A percentile compares a stretch with the other conserved stretches of the same genome.
Conservation (phyloP, 1,140 invertebrate genomes). For the Maconellicoccus hirsutus region DNA sequence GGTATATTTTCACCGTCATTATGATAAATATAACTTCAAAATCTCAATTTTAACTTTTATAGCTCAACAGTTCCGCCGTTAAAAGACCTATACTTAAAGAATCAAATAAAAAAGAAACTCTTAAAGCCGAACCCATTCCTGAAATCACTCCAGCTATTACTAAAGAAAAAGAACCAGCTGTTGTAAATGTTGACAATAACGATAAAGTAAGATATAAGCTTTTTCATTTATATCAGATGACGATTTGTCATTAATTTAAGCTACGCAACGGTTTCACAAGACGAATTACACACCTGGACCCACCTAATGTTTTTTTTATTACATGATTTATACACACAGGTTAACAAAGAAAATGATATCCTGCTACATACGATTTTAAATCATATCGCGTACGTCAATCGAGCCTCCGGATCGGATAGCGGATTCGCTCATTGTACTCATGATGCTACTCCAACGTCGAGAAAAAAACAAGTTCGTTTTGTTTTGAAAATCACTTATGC, state of each 20-base stretch:
- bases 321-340: not conserved
- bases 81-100: not conserved
- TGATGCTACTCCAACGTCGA: slow-evolving; percentile 34
- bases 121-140: not conserved
- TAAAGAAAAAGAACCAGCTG: not conserved
- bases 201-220: not conserved
- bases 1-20: too few species aligned
- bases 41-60: too few species aligned
- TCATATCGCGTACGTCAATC: slow-evolving; percentile 48
- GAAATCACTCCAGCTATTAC: not conserved
- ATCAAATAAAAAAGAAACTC: not conserved
- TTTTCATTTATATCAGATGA: too few species aligned
- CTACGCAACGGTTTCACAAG: too few species aligned
- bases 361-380: slow-evolving; percentile 46
- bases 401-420: slow-evolving; percentile 35
- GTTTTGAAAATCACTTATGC: slow-evolving; percentile 41
- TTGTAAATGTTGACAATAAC: not conserved
- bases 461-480: slow-evolving; percentile 38
- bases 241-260: too few species aligned
- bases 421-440: slow-evolving; percentile 2
- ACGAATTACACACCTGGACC: too few species aligned
- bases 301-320: too few species aligned
- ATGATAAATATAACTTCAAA: too few species aligned
- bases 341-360: slow-evolving; percentile 27
- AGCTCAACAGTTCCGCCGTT: too few species aligned